Conservation (phyloP, 2,113 vertebrate genomes). For the Amphilophus citrinellus region DNA sequence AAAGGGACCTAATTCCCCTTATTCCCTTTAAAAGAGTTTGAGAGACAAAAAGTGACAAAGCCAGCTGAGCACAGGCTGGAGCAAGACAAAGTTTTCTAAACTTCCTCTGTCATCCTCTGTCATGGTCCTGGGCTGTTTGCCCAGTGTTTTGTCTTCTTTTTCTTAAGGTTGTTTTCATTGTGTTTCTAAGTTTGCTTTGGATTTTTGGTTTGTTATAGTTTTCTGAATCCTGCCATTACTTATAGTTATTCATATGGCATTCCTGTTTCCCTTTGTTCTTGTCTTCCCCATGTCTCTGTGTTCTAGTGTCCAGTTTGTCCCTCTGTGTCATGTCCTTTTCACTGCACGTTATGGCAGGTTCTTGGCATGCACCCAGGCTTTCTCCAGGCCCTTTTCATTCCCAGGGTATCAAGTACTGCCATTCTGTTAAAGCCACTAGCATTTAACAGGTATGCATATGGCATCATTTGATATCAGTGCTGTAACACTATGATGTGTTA, state of each 20-base stretch:
- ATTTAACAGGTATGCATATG: not conserved
- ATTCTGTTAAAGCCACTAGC: not conserved
- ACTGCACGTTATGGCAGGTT: not conserved
- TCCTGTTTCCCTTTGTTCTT: no score
- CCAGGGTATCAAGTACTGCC: not conserved
- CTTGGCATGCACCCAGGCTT: not conserved
- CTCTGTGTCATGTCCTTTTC: no score
- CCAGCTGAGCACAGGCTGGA: not conserved
- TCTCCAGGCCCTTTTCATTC: not conserved
- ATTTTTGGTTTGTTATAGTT: no score
- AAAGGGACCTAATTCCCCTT: slow-evolving; percentile 41
- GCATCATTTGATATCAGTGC: not conserved
- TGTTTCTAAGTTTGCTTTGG: no score
- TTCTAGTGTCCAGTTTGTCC: no score
- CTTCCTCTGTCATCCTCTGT: not conserved
- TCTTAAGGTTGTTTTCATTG: no score
- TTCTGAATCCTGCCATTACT: no score
- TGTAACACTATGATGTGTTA: not conserved
- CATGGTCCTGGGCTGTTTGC: no score
- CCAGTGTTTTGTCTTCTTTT: no score
- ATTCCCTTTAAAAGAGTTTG: slow-evolving; percentile 21
- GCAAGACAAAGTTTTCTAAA: slow-evolving; percentile 18
- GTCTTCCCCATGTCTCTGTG: no score
- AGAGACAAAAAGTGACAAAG: slow-evolving; percentile 26
- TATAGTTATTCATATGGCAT: no score